Conservation (phyloP, 2,888 invertebrate genomes). For the Lithophane leautieri region DNA sequence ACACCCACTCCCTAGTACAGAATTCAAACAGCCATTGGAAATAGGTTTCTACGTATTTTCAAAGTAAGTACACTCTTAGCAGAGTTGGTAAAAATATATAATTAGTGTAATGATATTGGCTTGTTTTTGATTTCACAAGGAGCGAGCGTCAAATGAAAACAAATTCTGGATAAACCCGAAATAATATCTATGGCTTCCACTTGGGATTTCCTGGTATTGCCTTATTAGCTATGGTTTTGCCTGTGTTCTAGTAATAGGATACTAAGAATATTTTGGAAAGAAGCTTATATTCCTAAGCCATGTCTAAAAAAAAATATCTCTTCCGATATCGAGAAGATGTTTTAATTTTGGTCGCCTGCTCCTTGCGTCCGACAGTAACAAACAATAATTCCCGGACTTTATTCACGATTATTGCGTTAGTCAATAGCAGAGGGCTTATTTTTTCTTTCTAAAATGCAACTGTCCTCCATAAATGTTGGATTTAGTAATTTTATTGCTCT, state of each 20-base stretch:
- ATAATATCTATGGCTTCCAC: not conserved
- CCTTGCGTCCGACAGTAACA: not conserved
- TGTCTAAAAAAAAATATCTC: too few species aligned
- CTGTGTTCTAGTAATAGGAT: too few species aligned
- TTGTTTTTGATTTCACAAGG: not conserved
- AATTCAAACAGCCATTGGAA: not conserved
- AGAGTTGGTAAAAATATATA: not conserved
- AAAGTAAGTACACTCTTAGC: not conserved
- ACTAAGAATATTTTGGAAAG: too few species aligned
- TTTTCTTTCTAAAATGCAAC: not conserved
- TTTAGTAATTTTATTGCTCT: too few species aligned
- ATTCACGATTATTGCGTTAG: not conserved
- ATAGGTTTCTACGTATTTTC: not conserved
- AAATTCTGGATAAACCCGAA: not conserved
- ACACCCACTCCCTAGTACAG: not conserved
- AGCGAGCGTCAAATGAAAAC: not conserved
- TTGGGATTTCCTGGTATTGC: not conserved
- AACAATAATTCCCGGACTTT: not conserved
- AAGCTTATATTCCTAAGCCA: too few species aligned
- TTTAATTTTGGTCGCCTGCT: not conserved
- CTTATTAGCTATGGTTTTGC: not conserved
- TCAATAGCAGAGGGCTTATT: too few species aligned
- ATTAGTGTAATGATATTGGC: not conserved
- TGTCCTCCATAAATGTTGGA: not conserved
- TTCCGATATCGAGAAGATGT: not conserved